These are phyloP conservation scores for Craseonycteris thonglongyai DNA, from an alignment of 2,113 vertebrate genomes.

Conservation along the genomic window DNA sequence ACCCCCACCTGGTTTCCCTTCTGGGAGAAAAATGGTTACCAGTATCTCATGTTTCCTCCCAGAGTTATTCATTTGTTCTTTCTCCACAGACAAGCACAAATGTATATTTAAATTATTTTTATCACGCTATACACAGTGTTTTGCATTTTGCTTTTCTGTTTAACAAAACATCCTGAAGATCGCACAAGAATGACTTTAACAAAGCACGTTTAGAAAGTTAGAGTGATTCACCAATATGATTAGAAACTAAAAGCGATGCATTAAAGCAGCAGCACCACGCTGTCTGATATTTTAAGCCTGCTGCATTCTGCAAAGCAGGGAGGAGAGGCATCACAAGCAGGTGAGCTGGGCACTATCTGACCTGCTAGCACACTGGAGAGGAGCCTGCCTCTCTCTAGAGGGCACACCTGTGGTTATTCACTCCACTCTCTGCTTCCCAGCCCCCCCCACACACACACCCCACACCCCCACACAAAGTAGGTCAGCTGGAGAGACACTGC, in stretches of 20 bases:
- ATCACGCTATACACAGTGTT: not conserved
- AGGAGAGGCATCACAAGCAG: not conserved
- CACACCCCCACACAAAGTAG: constrained; percentile 55
- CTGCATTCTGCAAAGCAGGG: not conserved
- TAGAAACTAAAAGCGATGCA: not conserved
- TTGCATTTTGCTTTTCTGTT: constrained; percentile 21
- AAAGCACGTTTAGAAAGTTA: not conserved
- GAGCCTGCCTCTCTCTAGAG: not conserved
- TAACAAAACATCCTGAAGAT: not conserved
- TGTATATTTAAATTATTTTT: not conserved
- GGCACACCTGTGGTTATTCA: not conserved
- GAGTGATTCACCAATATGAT: constrained; percentile 21
- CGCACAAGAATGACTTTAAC: not conserved
- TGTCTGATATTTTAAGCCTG: not conserved
- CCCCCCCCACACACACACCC: not conserved
- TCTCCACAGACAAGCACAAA: not conserved
- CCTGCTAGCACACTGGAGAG: not conserved
- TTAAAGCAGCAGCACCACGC: not conserved
- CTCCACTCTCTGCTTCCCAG: not conserved
- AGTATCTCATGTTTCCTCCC: not conserved
- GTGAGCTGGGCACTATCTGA: not conserved
- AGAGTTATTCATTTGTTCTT: not conserved
- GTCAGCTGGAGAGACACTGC: constrained; percentile 49
- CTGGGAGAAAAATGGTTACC: not conserved
- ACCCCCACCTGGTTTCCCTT: not conserved